These are phyloP conservation scores for Drosophila hydei DNA, from an alignment of 1,140 invertebrate genomes.

Conservation along the genomic window DNA sequence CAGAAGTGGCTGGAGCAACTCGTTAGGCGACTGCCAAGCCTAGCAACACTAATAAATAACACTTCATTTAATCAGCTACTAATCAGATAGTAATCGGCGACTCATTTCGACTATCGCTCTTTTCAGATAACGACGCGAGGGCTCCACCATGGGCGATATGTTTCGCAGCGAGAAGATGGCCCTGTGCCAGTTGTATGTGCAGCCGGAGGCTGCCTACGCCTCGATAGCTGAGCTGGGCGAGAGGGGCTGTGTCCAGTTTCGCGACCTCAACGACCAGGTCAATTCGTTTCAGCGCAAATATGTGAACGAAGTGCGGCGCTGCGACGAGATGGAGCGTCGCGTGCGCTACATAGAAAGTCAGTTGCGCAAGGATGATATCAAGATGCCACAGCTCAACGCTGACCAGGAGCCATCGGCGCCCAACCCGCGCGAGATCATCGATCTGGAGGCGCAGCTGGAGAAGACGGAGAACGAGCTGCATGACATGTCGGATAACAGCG, in stretches of 20 bases:
- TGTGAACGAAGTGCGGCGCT: conserved; percentile 95
- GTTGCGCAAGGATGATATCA: conserved; percentile 94
- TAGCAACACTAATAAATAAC: conserved; percentile 38
- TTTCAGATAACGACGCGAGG: conserved; percentile 18
- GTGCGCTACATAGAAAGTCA: conserved; percentile 96
- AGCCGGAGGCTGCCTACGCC: conserved; percentile 94
- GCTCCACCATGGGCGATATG: conserved; percentile 88
- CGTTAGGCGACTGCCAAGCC: conserved; percentile 2
- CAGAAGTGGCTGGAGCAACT: conserved; percentile 7
- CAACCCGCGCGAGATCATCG: conserved; percentile 98
- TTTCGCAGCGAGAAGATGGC: conserved; percentile 95
- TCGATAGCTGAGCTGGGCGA: conserved; percentile 95
- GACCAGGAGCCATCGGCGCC: conserved; percentile 98
- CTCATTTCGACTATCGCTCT: conserved; percentile 16
- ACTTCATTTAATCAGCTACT: conserved; percentile 39
- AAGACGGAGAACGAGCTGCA: conserved; percentile 96
- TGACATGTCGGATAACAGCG: conserved; percentile 96
- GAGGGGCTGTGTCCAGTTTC: conserved; percentile 94
- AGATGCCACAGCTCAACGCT: conserved; percentile 91
- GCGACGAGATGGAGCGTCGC: conserved; percentile 97
- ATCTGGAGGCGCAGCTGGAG: conserved; percentile 92
- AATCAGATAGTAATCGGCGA: conserved; percentile 45
- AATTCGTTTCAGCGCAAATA: conserved; percentile 98
- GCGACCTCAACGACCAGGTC: conserved; percentile 95
- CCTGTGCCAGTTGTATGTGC: conserved; percentile 94